phyloP scores from a whole-genome alignment of 2,113 vertebrate species.

The Notarius quadriscutis region DNA sequence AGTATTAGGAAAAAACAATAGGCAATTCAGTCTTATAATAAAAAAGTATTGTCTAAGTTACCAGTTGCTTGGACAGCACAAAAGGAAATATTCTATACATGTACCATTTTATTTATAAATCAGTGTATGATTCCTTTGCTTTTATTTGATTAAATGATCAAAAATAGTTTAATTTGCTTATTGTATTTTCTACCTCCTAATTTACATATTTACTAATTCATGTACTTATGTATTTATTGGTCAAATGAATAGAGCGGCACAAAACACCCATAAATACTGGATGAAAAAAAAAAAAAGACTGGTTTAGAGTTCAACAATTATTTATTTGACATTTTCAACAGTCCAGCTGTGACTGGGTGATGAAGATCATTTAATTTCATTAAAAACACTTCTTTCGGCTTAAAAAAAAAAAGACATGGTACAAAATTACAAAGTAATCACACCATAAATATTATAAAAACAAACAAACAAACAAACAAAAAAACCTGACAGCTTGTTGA shows the following conservation, averaged over 20 bases:
- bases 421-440: conserved; percentile 8
- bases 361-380: neutral
- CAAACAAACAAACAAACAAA: too few species aligned
- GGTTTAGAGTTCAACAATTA: neutral
- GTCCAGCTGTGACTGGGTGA: conserved; percentile 4
- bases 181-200: neutral
- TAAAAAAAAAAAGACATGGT: neutral
- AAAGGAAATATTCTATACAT: neutral
- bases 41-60: neutral
- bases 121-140: neutral
- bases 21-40: too few species aligned
- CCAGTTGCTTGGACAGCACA: neutral
- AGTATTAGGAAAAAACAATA: neutral
- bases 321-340: neutral
- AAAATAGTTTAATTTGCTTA: neutral
- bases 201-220: neutral
- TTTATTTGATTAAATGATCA: neutral
- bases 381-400: neutral
- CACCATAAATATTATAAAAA: conserved; percentile 25
- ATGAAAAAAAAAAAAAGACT: neutral
- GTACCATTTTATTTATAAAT: neutral
- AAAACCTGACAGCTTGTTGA: neutral
- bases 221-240: neutral
- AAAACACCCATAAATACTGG: neutral
- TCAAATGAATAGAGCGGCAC: neutral